Evolutionary conservation across 2,113 vertebrate genomes (phyloP).

Genomic region (Antigone vipio): DNA sequence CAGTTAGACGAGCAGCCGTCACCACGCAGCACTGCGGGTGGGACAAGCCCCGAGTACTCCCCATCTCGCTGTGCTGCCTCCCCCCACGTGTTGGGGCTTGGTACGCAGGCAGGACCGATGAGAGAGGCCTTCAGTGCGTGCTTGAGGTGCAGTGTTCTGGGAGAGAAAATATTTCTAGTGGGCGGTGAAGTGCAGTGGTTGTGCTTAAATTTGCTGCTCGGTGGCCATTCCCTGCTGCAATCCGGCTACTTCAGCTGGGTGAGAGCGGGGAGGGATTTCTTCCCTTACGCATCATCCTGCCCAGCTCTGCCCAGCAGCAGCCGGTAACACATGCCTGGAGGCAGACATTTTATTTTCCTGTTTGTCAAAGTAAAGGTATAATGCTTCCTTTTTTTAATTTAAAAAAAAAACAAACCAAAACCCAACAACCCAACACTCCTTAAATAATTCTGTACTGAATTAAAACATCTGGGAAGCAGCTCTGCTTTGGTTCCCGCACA

Average conservation of each 20-base stretch:
- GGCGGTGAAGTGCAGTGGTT: background rate
- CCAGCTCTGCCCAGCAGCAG: background rate
- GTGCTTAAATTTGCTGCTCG: background rate
- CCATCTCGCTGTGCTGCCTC: fast-evolving
- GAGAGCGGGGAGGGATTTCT: background rate
- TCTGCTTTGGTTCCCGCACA: background rate
- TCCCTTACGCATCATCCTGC: background rate
- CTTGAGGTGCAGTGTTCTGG: background rate
- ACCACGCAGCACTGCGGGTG: fast-evolving
- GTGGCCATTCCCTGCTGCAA: background rate
- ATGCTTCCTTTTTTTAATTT: background rate
- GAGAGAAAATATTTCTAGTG: background rate
- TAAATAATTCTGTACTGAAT: background rate
- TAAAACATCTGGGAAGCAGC: background rate
- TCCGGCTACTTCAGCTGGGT: background rate
- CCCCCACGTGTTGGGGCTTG: too few relatives aligned
- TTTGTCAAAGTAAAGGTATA: background rate
- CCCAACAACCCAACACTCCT: background rate
- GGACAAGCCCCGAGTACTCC: fast-evolving
- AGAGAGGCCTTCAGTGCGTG: background rate
- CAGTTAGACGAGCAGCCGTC: background rate
- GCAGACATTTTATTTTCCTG: background rate
- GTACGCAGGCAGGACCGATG: background rate
- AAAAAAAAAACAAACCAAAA: background rate
- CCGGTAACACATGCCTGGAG: background rate